A percentile compares a stretch with the other conserved stretches of the same genome.
phyloP scores from a whole-genome alignment of 2,888 invertebrate species.

The Campopleginae sp. region DNA sequence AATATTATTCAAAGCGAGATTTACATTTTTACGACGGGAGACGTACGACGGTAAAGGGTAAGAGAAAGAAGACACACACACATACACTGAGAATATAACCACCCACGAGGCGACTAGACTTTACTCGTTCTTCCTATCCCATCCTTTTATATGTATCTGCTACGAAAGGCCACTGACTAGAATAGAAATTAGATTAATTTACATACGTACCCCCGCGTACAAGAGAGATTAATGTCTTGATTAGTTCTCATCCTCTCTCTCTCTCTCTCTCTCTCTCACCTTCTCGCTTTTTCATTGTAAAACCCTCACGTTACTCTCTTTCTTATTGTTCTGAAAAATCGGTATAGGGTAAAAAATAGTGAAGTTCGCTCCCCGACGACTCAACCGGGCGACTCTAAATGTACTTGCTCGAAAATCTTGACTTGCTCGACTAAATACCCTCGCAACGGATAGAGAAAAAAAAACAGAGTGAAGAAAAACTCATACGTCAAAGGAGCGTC shows the following conservation, averaged over 20 bases:
- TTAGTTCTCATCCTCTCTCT: slow-evolving; percentile 75
- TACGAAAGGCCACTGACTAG: slow-evolving; percentile 75
- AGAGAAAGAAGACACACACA: slow-evolving; percentile 23
- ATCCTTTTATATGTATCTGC: slow-evolving; percentile 1
- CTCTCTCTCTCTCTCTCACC: not conserved
- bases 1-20: slow-evolving; percentile 80
- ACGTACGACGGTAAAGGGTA: slow-evolving; percentile 16
- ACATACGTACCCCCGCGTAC: slow-evolving; percentile 75
- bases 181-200: slow-evolving; percentile 80
- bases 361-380: not conserved
- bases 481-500: not conserved
- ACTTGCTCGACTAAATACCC: no score
- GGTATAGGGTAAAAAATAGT: no score
- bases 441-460: no score
- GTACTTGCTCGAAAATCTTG: not conserved
- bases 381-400: not conserved
- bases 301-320: not conserved
- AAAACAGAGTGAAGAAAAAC: not conserved
- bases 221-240: slow-evolving; percentile 81
- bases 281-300: not conserved
- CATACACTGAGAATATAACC: not conserved
- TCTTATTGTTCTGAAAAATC: not conserved
- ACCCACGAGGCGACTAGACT: slow-evolving; percentile 12
- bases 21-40: slow-evolving; percentile 80
- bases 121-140: slow-evolving; percentile 72